Conservation (phyloP, 2,797 vertebrate genomes). For the Gallinago solitaria region DNA sequence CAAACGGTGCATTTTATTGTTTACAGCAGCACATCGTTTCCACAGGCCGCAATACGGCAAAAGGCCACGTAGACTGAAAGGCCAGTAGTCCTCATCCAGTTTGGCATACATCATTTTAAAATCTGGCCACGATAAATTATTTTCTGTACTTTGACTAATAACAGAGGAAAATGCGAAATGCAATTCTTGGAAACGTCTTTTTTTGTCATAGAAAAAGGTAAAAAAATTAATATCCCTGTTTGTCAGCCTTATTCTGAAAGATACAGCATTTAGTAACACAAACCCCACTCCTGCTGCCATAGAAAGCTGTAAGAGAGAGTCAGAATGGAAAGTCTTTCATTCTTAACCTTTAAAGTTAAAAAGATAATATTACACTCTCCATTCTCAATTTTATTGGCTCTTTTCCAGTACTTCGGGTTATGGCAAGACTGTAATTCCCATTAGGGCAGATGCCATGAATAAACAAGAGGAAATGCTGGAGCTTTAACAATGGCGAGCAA, state of each 20-base stretch:
- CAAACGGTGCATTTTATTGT: neutral
- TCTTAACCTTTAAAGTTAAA: constrained; percentile 15
- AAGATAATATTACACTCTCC: neutral
- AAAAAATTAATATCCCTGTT: neutral
- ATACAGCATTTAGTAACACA: neutral
- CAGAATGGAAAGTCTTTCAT: neutral
- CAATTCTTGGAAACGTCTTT: neutral
- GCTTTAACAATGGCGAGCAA: neutral
- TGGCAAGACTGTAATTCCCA: neutral
- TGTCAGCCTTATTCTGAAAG: neutral
- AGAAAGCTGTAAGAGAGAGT: neutral
- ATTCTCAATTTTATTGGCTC: constrained; percentile 3
- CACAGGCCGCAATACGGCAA: rapidly evolving
- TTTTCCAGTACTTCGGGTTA: neutral
- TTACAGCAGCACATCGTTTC: neutral
- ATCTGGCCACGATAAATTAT: neutral
- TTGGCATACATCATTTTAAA: neutral
- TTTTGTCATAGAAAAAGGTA: neutral
- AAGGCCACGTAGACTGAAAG: neutral
- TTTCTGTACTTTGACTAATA: neutral
- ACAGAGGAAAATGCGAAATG: neutral
- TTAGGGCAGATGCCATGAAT: neutral
- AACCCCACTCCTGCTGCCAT: neutral
- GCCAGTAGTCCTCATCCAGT: neutral
- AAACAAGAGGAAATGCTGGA: constrained; percentile 11